Evolutionary conservation across 2,888 invertebrate genomes (phyloP).

Genomic region (Lathronympha strigana): DNA sequence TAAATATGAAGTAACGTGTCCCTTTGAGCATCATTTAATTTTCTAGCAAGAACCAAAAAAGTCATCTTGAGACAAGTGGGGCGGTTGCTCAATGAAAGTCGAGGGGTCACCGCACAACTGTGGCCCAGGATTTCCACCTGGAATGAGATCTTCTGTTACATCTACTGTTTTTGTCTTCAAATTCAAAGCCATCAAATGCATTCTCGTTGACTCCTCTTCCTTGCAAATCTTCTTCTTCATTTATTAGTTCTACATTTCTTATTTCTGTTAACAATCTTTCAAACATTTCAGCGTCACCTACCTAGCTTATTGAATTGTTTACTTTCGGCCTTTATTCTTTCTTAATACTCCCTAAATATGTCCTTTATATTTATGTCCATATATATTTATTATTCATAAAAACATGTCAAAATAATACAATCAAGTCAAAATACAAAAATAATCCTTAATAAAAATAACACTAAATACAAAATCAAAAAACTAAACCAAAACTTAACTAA

Average conservation of each 20-base stretch:
- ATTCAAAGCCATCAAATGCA: background rate
- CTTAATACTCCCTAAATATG: background rate
- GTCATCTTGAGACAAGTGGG: background rate
- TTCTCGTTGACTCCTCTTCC: background rate
- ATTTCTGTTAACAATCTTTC: background rate
- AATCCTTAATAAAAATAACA: too few relatives aligned
- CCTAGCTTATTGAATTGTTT: constrained; percentile 1
- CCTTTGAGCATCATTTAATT: background rate
- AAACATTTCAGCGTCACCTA: background rate
- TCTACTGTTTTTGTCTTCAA: background rate
- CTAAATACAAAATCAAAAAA: too few relatives aligned
- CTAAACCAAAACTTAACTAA: too few relatives aligned
- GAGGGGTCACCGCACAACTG: background rate
- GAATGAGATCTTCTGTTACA: background rate
- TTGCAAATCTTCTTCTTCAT: background rate
- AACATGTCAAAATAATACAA: too few relatives aligned
- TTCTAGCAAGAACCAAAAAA: background rate
- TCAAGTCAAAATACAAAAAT: too few relatives aligned
- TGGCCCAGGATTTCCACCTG: background rate
- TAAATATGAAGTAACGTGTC: background rate
- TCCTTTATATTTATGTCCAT: background rate
- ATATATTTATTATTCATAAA: background rate
- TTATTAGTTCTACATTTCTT: background rate
- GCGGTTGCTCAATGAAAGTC: too few relatives aligned
- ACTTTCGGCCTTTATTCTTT: background rate